Evolutionary conservation across 2,113 vertebrate species (phyloP).

Genomic region (Corydoras maculifer): DNA sequence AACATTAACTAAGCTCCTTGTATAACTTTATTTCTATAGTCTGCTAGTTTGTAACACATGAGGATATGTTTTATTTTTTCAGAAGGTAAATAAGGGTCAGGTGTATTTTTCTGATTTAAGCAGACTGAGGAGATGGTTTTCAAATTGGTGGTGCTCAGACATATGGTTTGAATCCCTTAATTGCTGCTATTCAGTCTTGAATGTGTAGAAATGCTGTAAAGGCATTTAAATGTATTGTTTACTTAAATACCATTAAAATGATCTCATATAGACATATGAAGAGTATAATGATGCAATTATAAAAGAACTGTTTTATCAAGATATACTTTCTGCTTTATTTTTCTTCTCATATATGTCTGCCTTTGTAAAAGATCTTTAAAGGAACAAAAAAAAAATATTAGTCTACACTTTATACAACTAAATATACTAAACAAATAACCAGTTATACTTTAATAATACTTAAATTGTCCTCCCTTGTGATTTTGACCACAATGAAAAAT

Average conservation of each 20-base stretch:
- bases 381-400: too few species aligned
- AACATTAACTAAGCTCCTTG: slow-evolving; percentile 1
- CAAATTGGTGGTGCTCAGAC: slow-evolving; percentile 46
- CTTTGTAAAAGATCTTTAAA: too few species aligned
- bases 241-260: slow-evolving; percentile 39
- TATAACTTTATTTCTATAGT: too few species aligned
- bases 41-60: too few species aligned
- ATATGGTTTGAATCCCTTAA: slow-evolving; percentile 42
- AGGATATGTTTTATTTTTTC: too few species aligned
- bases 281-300: slow-evolving; percentile 42
- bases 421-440: too few species aligned
- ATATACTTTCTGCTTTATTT: slow-evolving; percentile 17
- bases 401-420: too few species aligned
- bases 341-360: slow-evolving; percentile 6
- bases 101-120: neutral
- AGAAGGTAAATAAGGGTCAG: too few species aligned
- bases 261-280: slow-evolving; percentile 40
- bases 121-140: slow-evolving; percentile 22
- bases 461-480: too few species aligned
- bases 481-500: too few species aligned
- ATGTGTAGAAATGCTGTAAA: slow-evolving; percentile 44
- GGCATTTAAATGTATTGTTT: slow-evolving; percentile 45
- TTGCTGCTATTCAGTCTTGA: slow-evolving; percentile 51
- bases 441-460: too few species aligned
- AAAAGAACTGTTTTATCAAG: slow-evolving; percentile 41